Conservation (phyloP, 2,113 vertebrate genomes). For the Prochilodus magdalenae region DNA sequence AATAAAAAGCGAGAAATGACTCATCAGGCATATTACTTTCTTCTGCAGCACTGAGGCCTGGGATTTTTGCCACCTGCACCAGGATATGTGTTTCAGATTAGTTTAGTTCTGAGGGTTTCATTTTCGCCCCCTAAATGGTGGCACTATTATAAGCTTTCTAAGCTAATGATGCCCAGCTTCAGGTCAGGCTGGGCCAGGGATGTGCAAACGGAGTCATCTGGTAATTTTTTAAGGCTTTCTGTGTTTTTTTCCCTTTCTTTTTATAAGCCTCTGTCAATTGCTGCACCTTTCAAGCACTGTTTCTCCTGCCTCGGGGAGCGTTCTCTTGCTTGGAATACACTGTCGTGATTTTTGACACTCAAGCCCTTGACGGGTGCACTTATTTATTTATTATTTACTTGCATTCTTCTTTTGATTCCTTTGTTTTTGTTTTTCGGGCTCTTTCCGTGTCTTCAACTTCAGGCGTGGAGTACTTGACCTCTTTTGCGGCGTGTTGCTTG, state of each 20-base stretch:
- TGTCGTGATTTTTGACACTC: conserved; percentile 1
- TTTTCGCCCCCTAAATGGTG: neutral
- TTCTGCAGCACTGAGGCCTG: neutral
- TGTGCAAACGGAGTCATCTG: neutral
- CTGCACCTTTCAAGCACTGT: neutral
- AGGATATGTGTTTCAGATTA: neutral
- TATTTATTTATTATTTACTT: neutral
- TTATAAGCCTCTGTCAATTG: neutral
- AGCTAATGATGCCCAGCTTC: neutral
- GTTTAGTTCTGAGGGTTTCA: neutral
- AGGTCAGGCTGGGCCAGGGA: neutral
- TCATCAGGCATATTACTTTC: conserved; percentile 3
- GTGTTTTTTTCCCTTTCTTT: no score
- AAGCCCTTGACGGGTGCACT: neutral
- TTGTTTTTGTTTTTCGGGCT: neutral
- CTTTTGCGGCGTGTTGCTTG: neutral
- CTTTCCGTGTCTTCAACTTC: neutral
- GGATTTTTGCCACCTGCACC: neutral
- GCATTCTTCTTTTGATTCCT: neutral
- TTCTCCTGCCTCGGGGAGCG: neutral
- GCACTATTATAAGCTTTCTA: neutral
- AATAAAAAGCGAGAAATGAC: neutral
- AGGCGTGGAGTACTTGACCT: neutral
- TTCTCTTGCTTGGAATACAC: neutral
- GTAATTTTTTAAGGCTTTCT: neutral